These are phyloP conservation scores for Mormyrops boulengeri DNA, from an alignment of 2,797 vertebrate species.

Conservation along the genomic window DNA sequence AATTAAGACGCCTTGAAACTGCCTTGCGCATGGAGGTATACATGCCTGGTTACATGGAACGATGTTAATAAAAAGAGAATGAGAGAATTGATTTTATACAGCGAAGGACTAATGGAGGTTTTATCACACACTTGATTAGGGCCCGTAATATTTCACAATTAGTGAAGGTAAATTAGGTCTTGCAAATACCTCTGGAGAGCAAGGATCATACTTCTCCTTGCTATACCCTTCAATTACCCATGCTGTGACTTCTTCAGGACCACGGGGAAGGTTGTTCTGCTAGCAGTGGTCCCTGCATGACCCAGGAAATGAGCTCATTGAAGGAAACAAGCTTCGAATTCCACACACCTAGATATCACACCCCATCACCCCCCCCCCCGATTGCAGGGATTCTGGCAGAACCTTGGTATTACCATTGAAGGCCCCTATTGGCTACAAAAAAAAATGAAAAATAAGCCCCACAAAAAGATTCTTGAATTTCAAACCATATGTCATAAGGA, in stretches of 20 bases:
- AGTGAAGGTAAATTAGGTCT: background rate
- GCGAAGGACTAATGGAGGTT: background rate
- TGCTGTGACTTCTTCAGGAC: background rate
- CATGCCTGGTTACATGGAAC: background rate
- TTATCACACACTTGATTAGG: conserved; percentile 14
- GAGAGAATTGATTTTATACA: conserved; percentile 15
- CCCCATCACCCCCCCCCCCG: background rate
- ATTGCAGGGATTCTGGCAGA: background rate
- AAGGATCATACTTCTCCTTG: background rate
- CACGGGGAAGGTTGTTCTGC: background rate
- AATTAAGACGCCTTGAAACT: background rate
- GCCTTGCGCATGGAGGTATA: background rate
- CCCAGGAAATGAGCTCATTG: background rate
- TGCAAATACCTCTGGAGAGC: background rate
- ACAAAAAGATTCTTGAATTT: background rate
- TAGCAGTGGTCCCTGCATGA: background rate
- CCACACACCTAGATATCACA: background rate
- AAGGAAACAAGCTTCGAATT: background rate
- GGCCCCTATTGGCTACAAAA: background rate
- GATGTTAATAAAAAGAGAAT: conserved; percentile 6
- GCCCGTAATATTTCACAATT: background rate
- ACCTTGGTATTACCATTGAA: background rate
- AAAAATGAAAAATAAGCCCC: background rate
- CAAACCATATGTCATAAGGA: background rate
- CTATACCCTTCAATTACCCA: background rate